Percentiles rank a stretch among this genome's conserved stretches.
Evolutionary conservation across 2,113 vertebrate species (phyloP).

Genomic region (Prochilodus magdalenae): DNA sequence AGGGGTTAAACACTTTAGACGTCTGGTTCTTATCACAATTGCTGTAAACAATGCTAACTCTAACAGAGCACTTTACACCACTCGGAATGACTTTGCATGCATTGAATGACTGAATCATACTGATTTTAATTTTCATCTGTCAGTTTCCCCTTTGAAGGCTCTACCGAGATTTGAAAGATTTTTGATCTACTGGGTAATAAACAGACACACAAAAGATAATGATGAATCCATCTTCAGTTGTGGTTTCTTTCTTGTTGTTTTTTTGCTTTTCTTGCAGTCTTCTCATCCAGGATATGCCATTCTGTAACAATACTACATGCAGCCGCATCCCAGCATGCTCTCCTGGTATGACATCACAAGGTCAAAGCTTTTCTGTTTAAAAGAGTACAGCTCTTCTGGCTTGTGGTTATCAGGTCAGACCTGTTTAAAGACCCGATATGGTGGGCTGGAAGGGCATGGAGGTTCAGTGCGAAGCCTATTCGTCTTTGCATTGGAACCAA

Average conservation of each 20-base stretch:
- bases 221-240: slow-evolving; percentile 40
- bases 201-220: slow-evolving; percentile 36
- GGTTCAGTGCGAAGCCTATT: slow-evolving; percentile 14
- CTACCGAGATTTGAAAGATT: slow-evolving; percentile 31
- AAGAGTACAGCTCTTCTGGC: slow-evolving; percentile 37
- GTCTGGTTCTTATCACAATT: too few relatives aligned
- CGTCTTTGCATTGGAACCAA: background rate
- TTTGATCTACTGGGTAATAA: slow-evolving; percentile 47
- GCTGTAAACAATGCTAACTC: too few relatives aligned
- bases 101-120: too few relatives aligned
- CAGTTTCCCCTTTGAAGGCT: too few relatives aligned
- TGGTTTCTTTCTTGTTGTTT: slow-evolving; percentile 42
- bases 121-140: too few relatives aligned
- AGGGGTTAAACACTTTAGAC: too few relatives aligned
- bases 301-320: slow-evolving; percentile 68
- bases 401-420: slow-evolving; percentile 45
- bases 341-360: slow-evolving; percentile 46
- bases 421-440: slow-evolving; percentile 28
- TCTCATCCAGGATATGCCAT: slow-evolving; percentile 45
- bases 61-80: too few relatives aligned
- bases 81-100: too few relatives aligned
- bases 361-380: slow-evolving; percentile 53
- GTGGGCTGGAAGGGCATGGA: slow-evolving; percentile 42
- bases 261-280: slow-evolving; percentile 41
- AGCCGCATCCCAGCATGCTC: slow-evolving; percentile 73